Base-by-base conservation (phyloP, 2,888 invertebrate species). In the Strigamia maritima region DNA sequence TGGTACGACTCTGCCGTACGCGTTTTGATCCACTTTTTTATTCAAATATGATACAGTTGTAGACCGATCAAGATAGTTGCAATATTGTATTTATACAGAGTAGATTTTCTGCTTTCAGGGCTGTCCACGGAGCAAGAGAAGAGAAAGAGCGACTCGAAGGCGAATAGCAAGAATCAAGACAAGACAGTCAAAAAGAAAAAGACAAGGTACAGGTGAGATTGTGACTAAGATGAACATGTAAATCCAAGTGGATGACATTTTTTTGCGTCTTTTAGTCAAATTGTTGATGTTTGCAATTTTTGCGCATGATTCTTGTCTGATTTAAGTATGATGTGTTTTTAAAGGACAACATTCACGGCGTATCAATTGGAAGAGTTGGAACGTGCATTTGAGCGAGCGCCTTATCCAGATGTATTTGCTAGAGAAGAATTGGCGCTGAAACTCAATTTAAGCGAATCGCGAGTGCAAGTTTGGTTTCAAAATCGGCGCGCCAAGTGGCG, bases 351-450 rank as follows among this genome's bases (percentile, higher is more conserved):
- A 7, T 97, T 97, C 85, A 97, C 97, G 6, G 95, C 96, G 0
- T 96, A 94, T 85, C 97, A 97, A 86, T 87, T 97, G 81, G 96
- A 97, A 85, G 95, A 97, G 84, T 86, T 97, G 84, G 97, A 97
- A 85, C 89, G 95, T 75, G 97, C 97, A 0, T 97, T 97, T 85
- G 95, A 97, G 85, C 89, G 96, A 44, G 97, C 97, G 0, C 97
- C 97, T 0, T 97, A 97, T 85, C 97, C 97, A 0, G 97, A 97
- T 86, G 96, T 97, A 0, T 97, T 97, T 84, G 97, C 97, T 1
- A 89, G 97, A 80, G 97, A 97, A 86, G 97, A 97, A 85, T 88
- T 97, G 80, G 97, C 97, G 77, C 89, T 95, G 70, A 94, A 96
- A 85, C 89, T 97, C 79, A 93, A 93, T 84, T 89, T 97, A 28